phyloP scores from a whole-genome alignment of 2,888 invertebrate genomes.

The Drosophila recens region DNA sequence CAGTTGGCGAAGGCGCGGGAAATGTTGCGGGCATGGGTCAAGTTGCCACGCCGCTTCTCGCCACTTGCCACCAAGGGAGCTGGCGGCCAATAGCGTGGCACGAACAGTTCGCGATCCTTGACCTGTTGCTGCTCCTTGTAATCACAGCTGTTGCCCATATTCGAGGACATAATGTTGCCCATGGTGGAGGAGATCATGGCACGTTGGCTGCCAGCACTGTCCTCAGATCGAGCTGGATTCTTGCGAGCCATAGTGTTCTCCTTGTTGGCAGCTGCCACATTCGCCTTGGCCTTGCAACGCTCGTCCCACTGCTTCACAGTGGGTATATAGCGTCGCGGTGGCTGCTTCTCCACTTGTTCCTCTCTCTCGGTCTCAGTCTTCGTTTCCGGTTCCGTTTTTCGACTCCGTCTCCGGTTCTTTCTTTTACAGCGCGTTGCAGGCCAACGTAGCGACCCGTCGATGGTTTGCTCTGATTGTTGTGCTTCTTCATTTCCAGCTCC shows the following conservation, averaged over 20 bases:
- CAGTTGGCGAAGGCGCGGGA: slow-evolving; percentile 40
- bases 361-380: neutral
- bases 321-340: slow-evolving; percentile 57
- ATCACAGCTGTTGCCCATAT: neutral
- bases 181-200: neutral
- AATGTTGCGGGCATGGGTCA: slow-evolving; percentile 47
- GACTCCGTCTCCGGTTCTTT: neutral
- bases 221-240: neutral
- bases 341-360: neutral
- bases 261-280: slow-evolving; percentile 35
- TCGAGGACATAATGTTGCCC: slow-evolving; percentile 19
- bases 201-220: neutral
- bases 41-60: slow-evolving; percentile 58
- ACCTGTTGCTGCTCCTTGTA: neutral
- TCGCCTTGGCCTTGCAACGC: slow-evolving; percentile 48
- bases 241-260: slow-evolving; percentile 21
- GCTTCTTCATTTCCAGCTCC: slow-evolving; percentile 36
- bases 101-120: slow-evolving; percentile 35
- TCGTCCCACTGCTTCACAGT: slow-evolving; percentile 71
- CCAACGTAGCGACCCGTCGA: slow-evolving; percentile 36
- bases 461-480: neutral
- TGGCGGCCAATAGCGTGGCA: slow-evolving; percentile 62
- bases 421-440: slow-evolving; percentile 34
- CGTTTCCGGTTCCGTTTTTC: neutral
- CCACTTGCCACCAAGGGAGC: neutral